Evolutionary conservation across 2,888 invertebrate genomes (phyloP).

Genomic region (Sphaeridia pumilis): DNA sequence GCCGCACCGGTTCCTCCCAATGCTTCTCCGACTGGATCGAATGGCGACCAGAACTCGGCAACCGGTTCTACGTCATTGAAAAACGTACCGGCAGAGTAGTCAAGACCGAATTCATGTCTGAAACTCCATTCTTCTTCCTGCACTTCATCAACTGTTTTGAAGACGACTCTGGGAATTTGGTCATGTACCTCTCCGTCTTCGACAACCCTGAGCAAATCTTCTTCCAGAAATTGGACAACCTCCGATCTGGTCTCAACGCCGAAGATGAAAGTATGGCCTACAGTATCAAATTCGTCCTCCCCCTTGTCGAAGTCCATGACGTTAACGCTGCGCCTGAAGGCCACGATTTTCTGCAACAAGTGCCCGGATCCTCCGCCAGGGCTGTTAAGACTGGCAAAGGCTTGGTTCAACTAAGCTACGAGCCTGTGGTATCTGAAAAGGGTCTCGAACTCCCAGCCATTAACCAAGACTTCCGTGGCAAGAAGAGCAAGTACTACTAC

Average conservation of each 20-base stretch:
- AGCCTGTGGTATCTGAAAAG: slow-evolving; percentile 33
- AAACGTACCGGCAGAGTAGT: slow-evolving; percentile 41
- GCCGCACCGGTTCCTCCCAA: slow-evolving; percentile 26
- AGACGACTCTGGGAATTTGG: slow-evolving; percentile 38
- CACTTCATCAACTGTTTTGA: slow-evolving; percentile 47
- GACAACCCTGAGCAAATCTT: slow-evolving; percentile 39
- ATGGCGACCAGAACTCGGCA: slow-evolving; percentile 40
- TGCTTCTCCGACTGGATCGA: slow-evolving; percentile 41
- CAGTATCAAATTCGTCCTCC: slow-evolving; percentile 26
- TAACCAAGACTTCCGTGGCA: slow-evolving; percentile 39
- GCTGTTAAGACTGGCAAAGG: slow-evolving; percentile 38
- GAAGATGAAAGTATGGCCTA: slow-evolving; percentile 25
- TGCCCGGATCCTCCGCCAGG: no score
- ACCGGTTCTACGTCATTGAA: slow-evolving; percentile 40
- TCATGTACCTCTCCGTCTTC: slow-evolving; percentile 38
- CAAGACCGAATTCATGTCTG: slow-evolving; percentile 39
- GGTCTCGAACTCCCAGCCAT: slow-evolving; percentile 44
- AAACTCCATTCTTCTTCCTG: slow-evolving; percentile 43
- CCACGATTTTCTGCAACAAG: not conserved
- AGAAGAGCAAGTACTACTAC: slow-evolving; percentile 43
- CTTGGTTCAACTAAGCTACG: slow-evolving; percentile 35
- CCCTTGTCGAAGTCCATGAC: slow-evolving; percentile 16
- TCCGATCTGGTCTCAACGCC: slow-evolving; percentile 30
- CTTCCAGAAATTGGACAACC: slow-evolving; percentile 38
- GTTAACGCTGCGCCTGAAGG: not conserved